These are phyloP conservation scores for Sebastes vulpes DNA, from an alignment of 2,797 vertebrate species.

Conservation along the genomic window DNA sequence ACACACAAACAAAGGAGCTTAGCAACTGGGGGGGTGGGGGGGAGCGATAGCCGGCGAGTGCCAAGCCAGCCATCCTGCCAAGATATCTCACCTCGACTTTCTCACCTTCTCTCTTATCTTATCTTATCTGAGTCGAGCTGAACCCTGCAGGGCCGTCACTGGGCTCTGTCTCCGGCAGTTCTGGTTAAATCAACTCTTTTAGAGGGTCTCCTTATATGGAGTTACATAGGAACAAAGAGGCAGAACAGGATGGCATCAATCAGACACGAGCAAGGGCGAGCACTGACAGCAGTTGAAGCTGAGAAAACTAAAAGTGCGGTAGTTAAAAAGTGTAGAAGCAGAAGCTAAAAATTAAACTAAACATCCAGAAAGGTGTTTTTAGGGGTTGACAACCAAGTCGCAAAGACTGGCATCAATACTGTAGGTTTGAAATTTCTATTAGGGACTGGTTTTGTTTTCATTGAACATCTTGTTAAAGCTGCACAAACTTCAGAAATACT, in stretches of 20 bases:
- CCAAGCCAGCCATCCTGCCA: constrained; percentile 44
- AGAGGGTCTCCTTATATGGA: constrained; percentile 58
- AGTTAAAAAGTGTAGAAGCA: constrained; percentile 10
- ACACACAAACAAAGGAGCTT: constrained; percentile 82
- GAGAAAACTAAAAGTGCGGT: constrained; percentile 22
- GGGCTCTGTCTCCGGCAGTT: constrained; percentile 57
- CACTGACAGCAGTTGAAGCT: constrained; percentile 31
- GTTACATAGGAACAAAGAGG: constrained; percentile 57
- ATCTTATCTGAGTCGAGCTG: constrained; percentile 59
- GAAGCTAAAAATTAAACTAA: not conserved
- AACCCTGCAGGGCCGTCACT: constrained; percentile 57
- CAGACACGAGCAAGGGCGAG: constrained; percentile 45
- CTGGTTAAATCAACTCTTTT: constrained; percentile 49
- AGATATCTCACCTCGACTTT: constrained; percentile 57
- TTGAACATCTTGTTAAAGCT: not conserved
- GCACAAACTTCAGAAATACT: not conserved
- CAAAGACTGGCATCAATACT: not conserved
- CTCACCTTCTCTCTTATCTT: constrained; percentile 74
- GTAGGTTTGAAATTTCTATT: not conserved
- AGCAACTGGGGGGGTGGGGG: constrained; percentile 62
- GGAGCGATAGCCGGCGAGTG: constrained; percentile 27
- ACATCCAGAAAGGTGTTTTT: not conserved
- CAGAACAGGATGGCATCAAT: constrained; percentile 59
- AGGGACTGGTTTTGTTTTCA: not conserved
- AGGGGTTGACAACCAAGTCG: not conserved